Base-by-base conservation (phyloP, 1,140 invertebrate species). In the Neoseiulus cucumeris region DNA sequence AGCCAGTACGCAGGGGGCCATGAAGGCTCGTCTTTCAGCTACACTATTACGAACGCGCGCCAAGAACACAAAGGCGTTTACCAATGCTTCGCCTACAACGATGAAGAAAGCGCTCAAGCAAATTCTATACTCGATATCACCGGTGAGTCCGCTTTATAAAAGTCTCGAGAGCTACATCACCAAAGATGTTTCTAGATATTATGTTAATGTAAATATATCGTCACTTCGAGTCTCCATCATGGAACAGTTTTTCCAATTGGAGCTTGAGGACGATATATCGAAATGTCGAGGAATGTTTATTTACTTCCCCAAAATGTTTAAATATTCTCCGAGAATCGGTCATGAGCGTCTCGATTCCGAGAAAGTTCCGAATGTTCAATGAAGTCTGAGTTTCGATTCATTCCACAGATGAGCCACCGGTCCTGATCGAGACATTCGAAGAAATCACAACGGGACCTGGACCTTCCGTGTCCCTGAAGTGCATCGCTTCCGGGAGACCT, bases 11-110 rank as follows among this genome's bases (percentile, higher is more conserved):
- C 51, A 17, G 51, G 51, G 12, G 33, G 51, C 51, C 25, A 33
- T 9, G 14, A 25, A 33, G 51, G 51, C 14, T 14, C 51, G 33
- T 59, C 51, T 25, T 59, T 59, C 51, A 59, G 14, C 51, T 59
- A 59, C 22, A 14, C 51, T 1, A 67, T 45, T 30, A 29, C 18
- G 44, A 29, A 29, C 18, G 29, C 64, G 64, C 79, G 80, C 45
- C 80, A 83, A 41, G 82, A 85, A 42, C 86, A 89, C 71, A 80
- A 83, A 44, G 87, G 86, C 25, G 87, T 89, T 83, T 89, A 88
- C 77, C 87, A 90, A 74, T 89, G 87, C 72, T 75, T 95, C 73
- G 87, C 93, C 42, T 80, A 86, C 42, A 94, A 94, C 73, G 90
- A 93, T 72, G 87, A 92, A 75, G 89, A 94, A 76, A 91, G 51